Evolutionary conservation across 1,140 invertebrate species (phyloP), one percentile per base, ranked within the genome.

Genomic region (Lasioglossum baleicum): DNA sequence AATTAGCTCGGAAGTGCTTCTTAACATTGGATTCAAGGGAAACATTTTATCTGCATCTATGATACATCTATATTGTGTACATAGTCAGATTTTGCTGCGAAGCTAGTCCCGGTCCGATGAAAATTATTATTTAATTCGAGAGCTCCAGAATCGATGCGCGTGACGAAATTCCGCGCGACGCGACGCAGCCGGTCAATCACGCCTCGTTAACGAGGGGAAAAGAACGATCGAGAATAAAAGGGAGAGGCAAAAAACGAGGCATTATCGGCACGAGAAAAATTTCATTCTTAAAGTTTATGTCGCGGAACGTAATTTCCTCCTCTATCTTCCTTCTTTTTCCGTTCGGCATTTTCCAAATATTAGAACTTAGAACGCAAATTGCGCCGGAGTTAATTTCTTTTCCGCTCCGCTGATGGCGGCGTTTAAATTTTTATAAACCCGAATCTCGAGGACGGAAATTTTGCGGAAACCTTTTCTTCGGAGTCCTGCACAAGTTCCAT

Each of bases 111-210:
- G 13, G 6, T 2, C 11, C 7, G 11, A 44, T 3, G 10, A 58
- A 40, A 76, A 77, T 35, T 61, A 8, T 58, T 51, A 77, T 66
- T 77, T 68, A 70, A 69, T 61, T 77, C 8, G 53, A 13, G 2
- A 44, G 63, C 17, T 40, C 31, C 15, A n/a, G 11, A 60, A 68
- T 75, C 17, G 51, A 48, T 60, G n/a, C 31, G 51, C 53, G 17
- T 68, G 44, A 68, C 64, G 56, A 67, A 75, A 68, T 58, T 67
- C 64, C 22, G 11, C n/a, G 51, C 2, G 17, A 26, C n/a, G 51
- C 2, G 17, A 26, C 8, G 48, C 35, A 10, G 35, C 5, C 7
- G 5, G 7, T 2, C 10, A 7, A 68, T 75, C 35, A 68, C 26
- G 56, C n/a, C 2, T 2, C 8, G 15, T 42, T 44, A 60, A 44